Evolutionary conservation across 2,797 vertebrate species (phyloP), one percentile per base, ranked within the genome.

Genomic region (Typhlichthys subterraneus): DNA sequence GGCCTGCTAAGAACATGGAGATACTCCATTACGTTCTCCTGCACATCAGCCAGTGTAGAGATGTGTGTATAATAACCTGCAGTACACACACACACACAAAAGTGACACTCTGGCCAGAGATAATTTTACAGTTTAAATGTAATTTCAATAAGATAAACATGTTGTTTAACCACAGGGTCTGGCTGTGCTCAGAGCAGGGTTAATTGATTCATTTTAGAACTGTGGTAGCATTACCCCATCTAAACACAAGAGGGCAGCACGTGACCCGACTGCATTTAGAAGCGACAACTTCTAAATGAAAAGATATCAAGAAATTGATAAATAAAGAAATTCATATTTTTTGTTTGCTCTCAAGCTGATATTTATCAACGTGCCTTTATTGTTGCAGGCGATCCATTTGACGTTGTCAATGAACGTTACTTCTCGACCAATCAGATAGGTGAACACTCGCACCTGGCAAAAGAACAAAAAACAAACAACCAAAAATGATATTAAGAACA

Each of bases 21-120:
- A 71, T 99, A 99, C 65, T 98, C 96, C 97, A 99, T 99, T 38
- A 98, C 97, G 0, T 97, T 99, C 87, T 98, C 97, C 88, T 98
- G 97, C n/a, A 98, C 94, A 0, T 98, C 96, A 0, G 97, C 97
- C 82, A 98, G 88, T 0, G 97, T 99, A 72, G 97, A 98, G 76
- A 98, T 93, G 19, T 98, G 97, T 0, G 96, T 97, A 89, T 98
- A 99, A 83, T 98, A 98, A 48, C 96, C 97, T 99, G 86, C 14
- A 4, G 38, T 4, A 78, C 45, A 75, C 19, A 75, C 11, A 66
- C 12, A 63, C 11, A 72, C 29, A 3, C 3, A 19, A 1, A 53
- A 13, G 9, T 5, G 19, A 5, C 45, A 1, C 66, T 59, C 8
- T 64, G 54, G 51, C 1, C 55, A 46, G 51, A 5, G 54, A 12